Evolutionary conservation across 1,140 invertebrate species (phyloP), one percentile per base, ranked within the genome.

Genomic region (Hylyphantes graminicola): DNA sequence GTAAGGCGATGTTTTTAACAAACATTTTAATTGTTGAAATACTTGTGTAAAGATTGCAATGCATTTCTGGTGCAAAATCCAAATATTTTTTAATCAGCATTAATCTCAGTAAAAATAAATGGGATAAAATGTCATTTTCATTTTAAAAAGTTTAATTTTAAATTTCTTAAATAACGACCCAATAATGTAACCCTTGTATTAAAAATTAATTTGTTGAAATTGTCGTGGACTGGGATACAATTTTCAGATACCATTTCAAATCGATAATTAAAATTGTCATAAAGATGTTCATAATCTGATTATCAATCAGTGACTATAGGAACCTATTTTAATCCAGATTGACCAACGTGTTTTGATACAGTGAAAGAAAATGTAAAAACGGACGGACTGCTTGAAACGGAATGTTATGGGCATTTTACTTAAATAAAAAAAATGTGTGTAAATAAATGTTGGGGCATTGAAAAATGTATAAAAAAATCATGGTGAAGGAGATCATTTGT

Each of bases 401-500:
- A 15, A 68, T 10, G 55, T 54, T 19, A 57, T 55, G 76, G 76
- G 76, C 76, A 78, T 78, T 76, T 67, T 59, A 12, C 11, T 53
- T 13, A 77, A 78, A 78, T 65, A 53, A 54, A 65, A 78, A 78
- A 78, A 67, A 50, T n/a, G 8, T 10, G 9, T 78, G 76, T 78
- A 78, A 78, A 78, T 78, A 78, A 6, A 19, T 78, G 61, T 55
- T n/a, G 61, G 76, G 19, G 0, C 65, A 21, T 59, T 70, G 35
- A 55, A 54, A 80, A 80, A 80, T 51, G 15, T 48, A 15, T 17
- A 79, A 68, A 79, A 80, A 80, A 80, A 70, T 78, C 76, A 54
- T 8, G 77, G 77, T 80, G 77, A 57, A 21, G 77, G 77, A 17
- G 1, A 17, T 80, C 65, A 80, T 80, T 76, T 35, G 65, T 78